Conservation (phyloP, 2,113 vertebrate genomes). For the Sakesphorus luctuosus region DNA sequence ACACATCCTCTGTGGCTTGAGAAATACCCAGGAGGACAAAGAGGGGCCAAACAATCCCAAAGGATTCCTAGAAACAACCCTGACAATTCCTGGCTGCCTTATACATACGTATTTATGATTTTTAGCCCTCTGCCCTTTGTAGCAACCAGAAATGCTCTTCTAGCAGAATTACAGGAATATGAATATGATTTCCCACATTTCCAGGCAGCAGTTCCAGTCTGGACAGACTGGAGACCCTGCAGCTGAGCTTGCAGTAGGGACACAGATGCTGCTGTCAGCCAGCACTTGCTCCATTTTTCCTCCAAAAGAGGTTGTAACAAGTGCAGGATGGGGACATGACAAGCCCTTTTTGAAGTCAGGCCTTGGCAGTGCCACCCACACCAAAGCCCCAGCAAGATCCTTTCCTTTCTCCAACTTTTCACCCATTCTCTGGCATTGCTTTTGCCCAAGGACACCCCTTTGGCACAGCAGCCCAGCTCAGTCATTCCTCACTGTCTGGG, state of each 20-base stretch:
- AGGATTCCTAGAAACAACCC: neutral
- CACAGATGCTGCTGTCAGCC: neutral
- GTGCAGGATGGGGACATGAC: neutral
- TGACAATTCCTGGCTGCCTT: neutral
- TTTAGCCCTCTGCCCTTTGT: neutral
- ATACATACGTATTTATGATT: neutral
- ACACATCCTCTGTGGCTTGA: neutral
- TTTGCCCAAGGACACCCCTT: neutral
- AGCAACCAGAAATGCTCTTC: neutral
- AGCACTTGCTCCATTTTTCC: neutral
- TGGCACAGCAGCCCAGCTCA: neutral
- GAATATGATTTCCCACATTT: neutral
- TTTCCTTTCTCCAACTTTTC: neutral
- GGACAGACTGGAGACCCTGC: neutral
- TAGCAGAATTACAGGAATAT: neutral
- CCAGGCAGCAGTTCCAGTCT: neutral
- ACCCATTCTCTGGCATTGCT: neutral
- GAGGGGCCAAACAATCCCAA: neutral
- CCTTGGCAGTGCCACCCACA: neutral
- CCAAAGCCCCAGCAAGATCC: neutral
- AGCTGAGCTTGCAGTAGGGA: neutral
- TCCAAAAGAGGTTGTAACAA: neutral
- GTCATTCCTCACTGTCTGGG: neutral
- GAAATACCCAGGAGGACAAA: neutral
- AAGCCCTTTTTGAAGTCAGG: neutral